Evolutionary conservation across 2,113 vertebrate species (phyloP).

Genomic region (Pristiophorus japonicus): DNA sequence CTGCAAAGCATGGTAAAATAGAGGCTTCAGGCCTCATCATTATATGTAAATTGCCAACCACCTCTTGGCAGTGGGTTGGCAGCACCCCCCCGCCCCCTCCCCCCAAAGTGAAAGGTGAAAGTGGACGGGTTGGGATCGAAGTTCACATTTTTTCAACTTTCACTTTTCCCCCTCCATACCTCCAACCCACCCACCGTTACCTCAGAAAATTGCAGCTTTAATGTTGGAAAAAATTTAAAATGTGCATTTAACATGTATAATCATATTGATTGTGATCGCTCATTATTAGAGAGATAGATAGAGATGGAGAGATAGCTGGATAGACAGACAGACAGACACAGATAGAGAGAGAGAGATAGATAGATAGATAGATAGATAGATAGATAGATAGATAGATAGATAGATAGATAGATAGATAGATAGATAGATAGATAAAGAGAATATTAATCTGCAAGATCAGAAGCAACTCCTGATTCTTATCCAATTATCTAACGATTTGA

Average conservation of each 20-base stretch:
- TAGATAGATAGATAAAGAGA: neutral
- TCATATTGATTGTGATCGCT: neutral
- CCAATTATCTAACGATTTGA: slow-evolving; percentile 14
- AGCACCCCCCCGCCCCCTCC: no score
- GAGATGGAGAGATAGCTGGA: neutral
- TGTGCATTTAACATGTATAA: neutral
- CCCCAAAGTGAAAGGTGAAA: no score
- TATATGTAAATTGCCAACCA: no score
- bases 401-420: neutral
- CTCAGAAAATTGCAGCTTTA: no score
- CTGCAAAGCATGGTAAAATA: no score
- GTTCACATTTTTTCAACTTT: no score
- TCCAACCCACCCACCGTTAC: no score
- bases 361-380: neutral
- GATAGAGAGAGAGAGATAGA: no score
- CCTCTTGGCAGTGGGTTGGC: no score
- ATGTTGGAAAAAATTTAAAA: neutral
- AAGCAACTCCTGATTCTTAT: slow-evolving; percentile 19
- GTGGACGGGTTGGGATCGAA: neutral
- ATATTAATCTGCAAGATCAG: neutral
- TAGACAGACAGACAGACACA: neutral
- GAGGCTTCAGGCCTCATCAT: no score
- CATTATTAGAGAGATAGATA: neutral
- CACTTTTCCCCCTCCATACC: no score
- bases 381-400: neutral